Evolutionary conservation across 2,113 vertebrate genomes (phyloP).

Genomic region (Fukomys damarensis): DNA sequence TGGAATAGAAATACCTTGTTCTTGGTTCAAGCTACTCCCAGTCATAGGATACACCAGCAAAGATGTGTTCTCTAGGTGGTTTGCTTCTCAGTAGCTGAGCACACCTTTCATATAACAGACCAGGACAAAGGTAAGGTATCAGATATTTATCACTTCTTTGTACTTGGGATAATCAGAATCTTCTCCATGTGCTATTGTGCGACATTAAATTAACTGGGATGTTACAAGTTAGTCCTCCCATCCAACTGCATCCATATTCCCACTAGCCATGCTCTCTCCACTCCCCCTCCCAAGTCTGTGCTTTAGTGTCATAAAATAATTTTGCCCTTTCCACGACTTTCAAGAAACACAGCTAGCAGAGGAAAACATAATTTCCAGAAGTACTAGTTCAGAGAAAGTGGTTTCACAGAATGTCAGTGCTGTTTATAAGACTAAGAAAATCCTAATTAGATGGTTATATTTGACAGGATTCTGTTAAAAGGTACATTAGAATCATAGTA

Average conservation of each 20-base stretch:
- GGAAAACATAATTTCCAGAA: background rate
- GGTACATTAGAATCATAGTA: background rate
- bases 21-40: background rate
- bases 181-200: background rate
- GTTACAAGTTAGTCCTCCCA: background rate
- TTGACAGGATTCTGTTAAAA: slow-evolving; percentile 22
- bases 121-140: background rate
- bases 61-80: background rate
- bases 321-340: background rate
- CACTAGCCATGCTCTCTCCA: background rate
- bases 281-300: background rate
- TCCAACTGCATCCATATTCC: background rate
- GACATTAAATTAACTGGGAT: background rate
- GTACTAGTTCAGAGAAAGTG: background rate
- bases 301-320: background rate
- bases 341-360: background rate
- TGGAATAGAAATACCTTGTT: background rate
- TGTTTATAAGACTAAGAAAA: background rate
- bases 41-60: background rate
- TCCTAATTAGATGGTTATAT: background rate
- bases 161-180: background rate
- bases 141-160: no score
- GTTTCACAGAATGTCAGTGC: background rate
- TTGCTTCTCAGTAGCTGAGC: background rate
- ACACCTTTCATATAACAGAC: background rate